Percentiles rank a stretch among this genome's conserved stretches.
Evolutionary conservation across 1,140 invertebrate species (phyloP).

Genomic region (Drosophila persimilis): DNA sequence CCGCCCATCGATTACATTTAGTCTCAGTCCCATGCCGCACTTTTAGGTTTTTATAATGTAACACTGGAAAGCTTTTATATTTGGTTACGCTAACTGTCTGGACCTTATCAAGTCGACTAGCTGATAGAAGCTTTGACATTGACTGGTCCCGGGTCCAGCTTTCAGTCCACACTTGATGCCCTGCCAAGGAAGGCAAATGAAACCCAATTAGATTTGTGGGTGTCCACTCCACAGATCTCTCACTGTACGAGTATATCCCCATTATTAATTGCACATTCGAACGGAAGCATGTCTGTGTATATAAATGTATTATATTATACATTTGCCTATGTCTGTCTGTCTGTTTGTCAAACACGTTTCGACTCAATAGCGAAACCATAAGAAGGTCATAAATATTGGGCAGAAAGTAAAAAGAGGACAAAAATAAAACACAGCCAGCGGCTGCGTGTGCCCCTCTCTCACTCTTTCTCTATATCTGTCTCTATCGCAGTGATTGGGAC

Average conservation of each 20-base stretch:
- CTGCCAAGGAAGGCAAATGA: slow-evolving; percentile 1
- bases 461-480: slow-evolving; percentile 2
- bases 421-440: slow-evolving; percentile 36
- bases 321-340: slow-evolving; percentile 18
- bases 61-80: slow-evolving; percentile 18
- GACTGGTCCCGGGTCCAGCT: slow-evolving; percentile 40
- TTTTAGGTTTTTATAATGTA: not conserved
- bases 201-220: slow-evolving; percentile 9
- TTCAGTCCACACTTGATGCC: slow-evolving; percentile 5
- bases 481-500: not conserved
- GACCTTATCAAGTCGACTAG: slow-evolving; percentile 37
- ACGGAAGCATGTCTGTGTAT: slow-evolving; percentile 20
- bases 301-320: slow-evolving; percentile 24
- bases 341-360: slow-evolving; percentile 68
- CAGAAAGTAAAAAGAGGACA: slow-evolving; percentile 45
- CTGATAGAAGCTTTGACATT: slow-evolving; percentile 52
- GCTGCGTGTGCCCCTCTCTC: not conserved
- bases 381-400: slow-evolving; percentile 71
- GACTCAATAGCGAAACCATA: slow-evolving; percentile 66
- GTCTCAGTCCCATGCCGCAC: no score
- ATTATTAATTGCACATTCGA: slow-evolving; percentile 26
- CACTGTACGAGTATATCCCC: not conserved
- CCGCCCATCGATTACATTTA: not conserved
- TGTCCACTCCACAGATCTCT: not conserved
- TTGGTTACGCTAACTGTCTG: slow-evolving; percentile 21